phyloP scores from a whole-genome alignment of 2,888 invertebrate genomes.

The Torymus auratus region DNA sequence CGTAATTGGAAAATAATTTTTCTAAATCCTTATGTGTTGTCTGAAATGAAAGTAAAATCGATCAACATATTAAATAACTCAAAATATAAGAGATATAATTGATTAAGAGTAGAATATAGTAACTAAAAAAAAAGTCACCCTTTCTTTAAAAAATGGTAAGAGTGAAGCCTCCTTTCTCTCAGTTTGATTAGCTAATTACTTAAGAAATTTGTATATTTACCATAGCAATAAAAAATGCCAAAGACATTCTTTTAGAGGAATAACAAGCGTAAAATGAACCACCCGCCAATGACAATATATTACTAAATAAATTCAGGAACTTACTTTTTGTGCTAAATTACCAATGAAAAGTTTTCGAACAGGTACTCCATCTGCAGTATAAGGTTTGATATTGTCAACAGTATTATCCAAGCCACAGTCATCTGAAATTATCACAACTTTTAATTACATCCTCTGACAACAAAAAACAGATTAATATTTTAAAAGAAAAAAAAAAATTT shows the following conservation, averaged over 20 bases:
- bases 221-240: too few relatives aligned
- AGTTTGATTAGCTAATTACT: too few relatives aligned
- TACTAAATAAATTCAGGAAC: constrained; percentile 57
- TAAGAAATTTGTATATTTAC: too few relatives aligned
- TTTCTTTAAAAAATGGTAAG: too few relatives aligned
- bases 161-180: too few relatives aligned
- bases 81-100: too few relatives aligned
- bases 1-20: constrained; percentile 79
- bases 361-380: constrained; percentile 80
- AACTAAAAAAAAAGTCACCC: too few relatives aligned
- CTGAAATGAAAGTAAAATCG: constrained; percentile 74
- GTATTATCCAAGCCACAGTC: constrained; percentile 27
- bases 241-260: too few relatives aligned
- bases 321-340: constrained; percentile 80
- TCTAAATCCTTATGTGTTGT: constrained; percentile 79
- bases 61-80: too few relatives aligned
- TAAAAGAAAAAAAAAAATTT: too few relatives aligned
- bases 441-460: constrained; percentile 1
- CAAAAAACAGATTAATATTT: not conserved
- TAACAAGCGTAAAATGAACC: too few relatives aligned
- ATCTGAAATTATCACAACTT: constrained; percentile 21
- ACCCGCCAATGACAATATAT: not conserved
- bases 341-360: constrained; percentile 80
- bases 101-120: too few relatives aligned
- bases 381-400: constrained; percentile 58